phyloP scores from a whole-genome alignment of 1,140 invertebrate species.

The Protaetia brevitarsis region DNA sequence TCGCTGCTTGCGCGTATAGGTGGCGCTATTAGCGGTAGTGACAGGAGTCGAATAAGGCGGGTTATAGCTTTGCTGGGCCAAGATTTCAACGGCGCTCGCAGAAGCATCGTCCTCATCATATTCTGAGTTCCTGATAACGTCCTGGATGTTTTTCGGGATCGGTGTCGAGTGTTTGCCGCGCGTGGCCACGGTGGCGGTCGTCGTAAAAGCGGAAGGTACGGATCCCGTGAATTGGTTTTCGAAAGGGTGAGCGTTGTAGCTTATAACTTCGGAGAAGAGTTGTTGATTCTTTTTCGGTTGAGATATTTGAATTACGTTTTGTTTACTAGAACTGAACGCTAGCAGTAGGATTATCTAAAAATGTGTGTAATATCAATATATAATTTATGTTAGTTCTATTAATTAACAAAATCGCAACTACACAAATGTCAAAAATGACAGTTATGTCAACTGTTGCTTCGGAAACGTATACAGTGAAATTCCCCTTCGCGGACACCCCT shows the following conservation, averaged over 20 bases:
- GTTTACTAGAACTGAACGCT: background rate
- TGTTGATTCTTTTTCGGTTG: background rate
- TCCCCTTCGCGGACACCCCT: too few relatives aligned
- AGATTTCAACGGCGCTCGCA: background rate
- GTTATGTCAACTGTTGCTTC: too few relatives aligned
- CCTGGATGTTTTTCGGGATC: constrained; percentile 18
- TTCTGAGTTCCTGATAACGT: constrained; percentile 17
- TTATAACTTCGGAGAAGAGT: background rate
- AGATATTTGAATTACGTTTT: background rate
- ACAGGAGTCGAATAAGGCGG: background rate
- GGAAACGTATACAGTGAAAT: too few relatives aligned
- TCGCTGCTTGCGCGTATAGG: background rate
- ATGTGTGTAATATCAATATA: background rate
- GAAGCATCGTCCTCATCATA: background rate
- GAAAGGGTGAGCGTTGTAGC: background rate
- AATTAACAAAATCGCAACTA: background rate
- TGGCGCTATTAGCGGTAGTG: background rate
- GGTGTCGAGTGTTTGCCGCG: background rate
- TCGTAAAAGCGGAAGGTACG: background rate
- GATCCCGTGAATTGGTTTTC: background rate
- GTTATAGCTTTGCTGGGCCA: background rate
- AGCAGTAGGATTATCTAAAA: background rate
- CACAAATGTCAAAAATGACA: background rate
- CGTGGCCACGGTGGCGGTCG: background rate
- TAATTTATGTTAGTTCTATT: background rate